Base-by-base conservation (phyloP, 2,888 invertebrate genomes). In the Dione juno region DNA sequence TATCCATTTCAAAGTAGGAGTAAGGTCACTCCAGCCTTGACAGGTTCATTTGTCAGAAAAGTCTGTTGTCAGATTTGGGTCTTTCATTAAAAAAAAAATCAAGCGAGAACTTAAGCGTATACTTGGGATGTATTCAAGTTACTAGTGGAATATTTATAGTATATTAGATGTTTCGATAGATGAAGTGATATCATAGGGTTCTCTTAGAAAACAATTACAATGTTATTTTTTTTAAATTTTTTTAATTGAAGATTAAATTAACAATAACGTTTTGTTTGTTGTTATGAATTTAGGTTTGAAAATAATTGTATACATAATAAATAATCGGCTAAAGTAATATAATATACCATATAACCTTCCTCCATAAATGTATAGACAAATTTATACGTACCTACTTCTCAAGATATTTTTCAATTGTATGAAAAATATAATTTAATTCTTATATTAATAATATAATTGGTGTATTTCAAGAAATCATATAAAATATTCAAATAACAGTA, bases 41-140 rank as follows among this genome's bases (percentile, higher is more conserved):
- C 57, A 57, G 57, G 37, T 57, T 57, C 37, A 57, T 57, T 57
- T 57, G 57, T 57, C 57, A 40, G 57, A 37, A 11, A 37, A 37
- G 37, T 57, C 16, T 57, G 57, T 37, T 57, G 11, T 37, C 37
- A 37, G 11, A 16, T 16, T 57, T 11, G 57, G 57, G 37, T 57
- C 57, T 57, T 57, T 57, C 35, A 35, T 53, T 28, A n/a, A 35
- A 16, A 9, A n/a, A 40, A 54, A 54, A 9, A 57, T 11, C 5
- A 37, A 6, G 1, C 0, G n/a, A 57, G 1, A 16, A 37, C 57
- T 37, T 11, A 16, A 40, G 37, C 35, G 37, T 11, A 37, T 16
- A 19, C 16, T 16, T 57, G 16, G 37, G 6, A 16, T 54, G 10
- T 10, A 10, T 37, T 37, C 3, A n/a, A 21, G 9, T 21, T 6